Evolutionary conservation across 2,888 invertebrate species (phyloP).

Genomic region (Yponomeuta cagnagella): DNA sequence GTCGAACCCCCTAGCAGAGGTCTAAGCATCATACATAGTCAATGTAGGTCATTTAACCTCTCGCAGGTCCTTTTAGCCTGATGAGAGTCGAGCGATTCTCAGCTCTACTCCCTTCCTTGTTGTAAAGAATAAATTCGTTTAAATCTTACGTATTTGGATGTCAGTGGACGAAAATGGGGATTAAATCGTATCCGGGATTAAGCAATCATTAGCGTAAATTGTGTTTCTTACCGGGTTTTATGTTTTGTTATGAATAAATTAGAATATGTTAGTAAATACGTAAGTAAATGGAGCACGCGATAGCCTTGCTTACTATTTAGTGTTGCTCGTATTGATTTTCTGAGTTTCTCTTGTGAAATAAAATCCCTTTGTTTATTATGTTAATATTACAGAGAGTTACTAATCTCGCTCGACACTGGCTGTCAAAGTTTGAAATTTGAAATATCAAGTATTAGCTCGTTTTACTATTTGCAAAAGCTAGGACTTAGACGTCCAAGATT

Average conservation of each 20-base stretch:
- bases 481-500: too few species aligned
- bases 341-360: too few species aligned
- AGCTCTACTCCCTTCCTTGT: not conserved
- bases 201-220: not conserved
- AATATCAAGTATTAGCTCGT: too few species aligned
- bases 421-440: too few species aligned
- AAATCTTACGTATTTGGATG: not conserved
- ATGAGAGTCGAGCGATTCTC: not conserved
- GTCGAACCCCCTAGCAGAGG: not conserved
- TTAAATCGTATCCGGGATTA: not conserved
- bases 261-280: not conserved
- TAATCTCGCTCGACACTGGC: too few species aligned
- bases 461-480: too few species aligned
- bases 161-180: not conserved
- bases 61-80: constrained; percentile 11
- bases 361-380: too few species aligned
- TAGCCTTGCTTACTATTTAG: not conserved
- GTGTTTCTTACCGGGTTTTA: not conserved
- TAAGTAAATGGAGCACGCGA: not conserved
- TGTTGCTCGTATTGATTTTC: not conserved
- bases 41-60: constrained; percentile 10
- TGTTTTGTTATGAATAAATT: constrained; percentile 1
- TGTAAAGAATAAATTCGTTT: not conserved
- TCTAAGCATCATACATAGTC: constrained; percentile 14
- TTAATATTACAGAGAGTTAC: too few species aligned